phyloP scores from a whole-genome alignment of 2,113 vertebrate genomes.

The Chlamydotis undulata region DNA sequence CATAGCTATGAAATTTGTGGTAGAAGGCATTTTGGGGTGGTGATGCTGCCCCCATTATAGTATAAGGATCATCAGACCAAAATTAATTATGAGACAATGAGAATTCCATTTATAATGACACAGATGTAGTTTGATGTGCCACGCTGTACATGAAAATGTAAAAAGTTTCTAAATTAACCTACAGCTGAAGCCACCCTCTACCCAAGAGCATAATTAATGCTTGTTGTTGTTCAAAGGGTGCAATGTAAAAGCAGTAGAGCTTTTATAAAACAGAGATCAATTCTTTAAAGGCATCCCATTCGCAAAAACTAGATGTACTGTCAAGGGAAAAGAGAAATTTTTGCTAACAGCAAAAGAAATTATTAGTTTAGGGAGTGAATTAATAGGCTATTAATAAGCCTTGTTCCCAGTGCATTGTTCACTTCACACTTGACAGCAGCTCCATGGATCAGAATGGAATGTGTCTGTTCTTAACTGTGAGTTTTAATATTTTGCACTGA shows the following conservation, averaged over 20 bases:
- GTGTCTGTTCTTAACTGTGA: constrained; percentile 62
- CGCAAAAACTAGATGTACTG: constrained; percentile 45
- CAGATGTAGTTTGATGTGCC: constrained; percentile 17
- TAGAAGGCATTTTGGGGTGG: constrained; percentile 18
- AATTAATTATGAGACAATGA: constrained; percentile 39
- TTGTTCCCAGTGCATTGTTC: constrained; percentile 71
- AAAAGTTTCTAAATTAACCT: constrained; percentile 32
- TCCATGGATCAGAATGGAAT: constrained; percentile 57
- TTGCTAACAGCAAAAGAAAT: constrained; percentile 69
- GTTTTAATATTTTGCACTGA: constrained; percentile 68
- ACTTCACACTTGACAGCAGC: constrained; percentile 72
- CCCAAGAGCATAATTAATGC: constrained; percentile 16
- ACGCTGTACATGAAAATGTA: constrained; percentile 45
- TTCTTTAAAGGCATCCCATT: constrained; percentile 29
- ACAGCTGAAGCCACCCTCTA: not conserved
- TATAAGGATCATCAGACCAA: constrained; percentile 36
- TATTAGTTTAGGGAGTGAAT: constrained; percentile 68
- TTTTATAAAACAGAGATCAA: constrained; percentile 42
- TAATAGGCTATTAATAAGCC: constrained; percentile 73
- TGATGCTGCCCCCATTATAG: constrained; percentile 31
- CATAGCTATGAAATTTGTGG: constrained; percentile 19
- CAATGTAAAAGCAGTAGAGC: constrained; percentile 2
- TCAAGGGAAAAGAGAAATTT: constrained; percentile 55
- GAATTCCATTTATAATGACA: constrained; percentile 27
- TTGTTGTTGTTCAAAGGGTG: constrained; percentile 39